A percentile compares a stretch with the other conserved stretches of the same genome.
Evolutionary conservation across 2,797 vertebrate species (phyloP).

Genomic region (Sphenopsis melanotis): DNA sequence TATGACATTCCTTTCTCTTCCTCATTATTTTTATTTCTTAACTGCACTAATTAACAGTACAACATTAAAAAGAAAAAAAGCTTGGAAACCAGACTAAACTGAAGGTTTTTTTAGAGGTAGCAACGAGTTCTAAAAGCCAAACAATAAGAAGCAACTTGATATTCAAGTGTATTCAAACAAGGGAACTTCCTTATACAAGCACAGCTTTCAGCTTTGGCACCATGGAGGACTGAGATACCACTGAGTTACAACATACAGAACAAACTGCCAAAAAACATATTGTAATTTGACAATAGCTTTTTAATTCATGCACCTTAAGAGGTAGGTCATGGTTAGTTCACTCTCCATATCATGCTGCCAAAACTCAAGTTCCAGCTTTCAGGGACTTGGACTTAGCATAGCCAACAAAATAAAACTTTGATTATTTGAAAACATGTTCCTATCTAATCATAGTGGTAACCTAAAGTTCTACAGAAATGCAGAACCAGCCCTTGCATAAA

Average conservation of each 20-base stretch:
- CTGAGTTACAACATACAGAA: not conserved
- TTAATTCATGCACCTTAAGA: not conserved
- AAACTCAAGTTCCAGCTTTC: not conserved
- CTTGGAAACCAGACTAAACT: not conserved
- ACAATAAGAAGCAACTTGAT: not conserved
- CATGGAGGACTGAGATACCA: not conserved
- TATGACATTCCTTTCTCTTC: not conserved
- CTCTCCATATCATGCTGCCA: not conserved
- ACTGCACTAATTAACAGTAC: not conserved
- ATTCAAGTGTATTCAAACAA: not conserved
- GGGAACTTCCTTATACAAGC: not conserved
- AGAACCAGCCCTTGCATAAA: not conserved
- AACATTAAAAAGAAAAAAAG: not conserved
- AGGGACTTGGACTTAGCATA: fast-evolving
- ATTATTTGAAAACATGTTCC: not conserved
- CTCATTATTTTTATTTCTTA: not conserved
- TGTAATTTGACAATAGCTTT: not conserved
- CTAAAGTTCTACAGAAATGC: not conserved
- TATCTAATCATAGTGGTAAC: not conserved
- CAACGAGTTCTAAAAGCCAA: not conserved
- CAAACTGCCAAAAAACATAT: fast-evolving
- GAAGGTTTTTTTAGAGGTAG: not conserved
- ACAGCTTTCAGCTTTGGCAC: not conserved
- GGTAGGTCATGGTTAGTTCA: not conserved
- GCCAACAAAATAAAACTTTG: not conserved